Base-by-base conservation (phyloP, 2,113 vertebrate genomes). In the Argyrosomus japonicus region DNA sequence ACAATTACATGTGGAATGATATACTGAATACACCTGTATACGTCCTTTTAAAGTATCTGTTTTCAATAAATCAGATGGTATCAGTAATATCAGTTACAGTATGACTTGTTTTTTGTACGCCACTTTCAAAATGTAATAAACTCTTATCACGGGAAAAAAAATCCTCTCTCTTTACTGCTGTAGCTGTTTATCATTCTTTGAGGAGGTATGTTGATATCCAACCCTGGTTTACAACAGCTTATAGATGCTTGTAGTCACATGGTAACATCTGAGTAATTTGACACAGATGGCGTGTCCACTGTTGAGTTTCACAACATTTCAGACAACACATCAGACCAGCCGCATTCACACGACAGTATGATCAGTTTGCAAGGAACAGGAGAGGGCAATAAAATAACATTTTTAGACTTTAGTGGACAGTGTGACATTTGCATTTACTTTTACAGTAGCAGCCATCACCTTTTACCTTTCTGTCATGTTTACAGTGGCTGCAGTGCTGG, bases 1-100 rank as follows among this genome's bases (percentile, higher is more conserved):
- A 19, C 36, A 36, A 77, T 36, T 36, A 36, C 36, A 85, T 15
- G 10, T 48, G 27, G 40, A 23, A 77, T 75, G 63, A 82, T 74
- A 9, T 75, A 82, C 69, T 62, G 50, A 77, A 72, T 29, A 25
- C 32, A 36, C 40, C 2, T 27, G 68, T 27, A 12, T 51, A 45
- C 21, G 45, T 45, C 45, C 45, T 45, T 45, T 45, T 45, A 45
- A 45, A 45, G 45, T 13, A 3, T 45, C 45, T 45, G 45, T 13
- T 45, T 45, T 45, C 13, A 45, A 1, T 11, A 45, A 13, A 13
- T 45, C 45, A 45, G 36, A 40, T 40, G 36, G 2, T 45, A 45
- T 45, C 11, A 45, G 45, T 45, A 13, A 13, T 45, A 12, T 45
- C 45, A 45, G 45, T 45, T 45, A 45, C 1, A 45, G 45, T 45